These are phyloP conservation scores for Portevinia maculata DNA, from an alignment of 2,888 invertebrate species.

Conservation along the genomic window DNA sequence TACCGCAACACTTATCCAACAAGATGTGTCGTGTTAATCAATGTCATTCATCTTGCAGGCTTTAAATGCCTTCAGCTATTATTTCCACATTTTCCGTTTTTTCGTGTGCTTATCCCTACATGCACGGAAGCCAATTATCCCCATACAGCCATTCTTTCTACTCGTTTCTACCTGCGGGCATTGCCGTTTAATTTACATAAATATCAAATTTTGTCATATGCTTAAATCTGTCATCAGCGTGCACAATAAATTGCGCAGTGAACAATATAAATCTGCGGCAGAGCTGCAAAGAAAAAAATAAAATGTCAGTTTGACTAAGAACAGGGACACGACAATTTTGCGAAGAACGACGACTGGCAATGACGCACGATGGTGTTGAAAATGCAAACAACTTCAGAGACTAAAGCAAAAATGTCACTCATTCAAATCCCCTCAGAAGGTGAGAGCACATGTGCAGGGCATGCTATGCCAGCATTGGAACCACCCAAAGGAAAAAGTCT, in stretches of 20 bases:
- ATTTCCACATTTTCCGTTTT: conserved; percentile 47
- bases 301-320: conserved; percentile 24
- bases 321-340: conserved; percentile 20
- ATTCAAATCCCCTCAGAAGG: conserved; percentile 62
- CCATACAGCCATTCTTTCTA: conserved; percentile 41
- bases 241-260: conserved; percentile 71
- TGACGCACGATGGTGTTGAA: conserved; percentile 38
- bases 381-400: conserved; percentile 66
- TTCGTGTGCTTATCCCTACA: conserved; percentile 15
- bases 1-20: background rate
- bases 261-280: conserved; percentile 69
- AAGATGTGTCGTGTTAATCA: conserved; percentile 54
- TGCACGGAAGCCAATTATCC: conserved; percentile 66
- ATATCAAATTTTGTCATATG: conserved; percentile 74
- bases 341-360: conserved; percentile 18
- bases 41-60: conserved; percentile 51
- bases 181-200: conserved; percentile 71
- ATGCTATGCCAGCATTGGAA: conserved; percentile 16
- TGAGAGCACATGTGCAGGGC: conserved; percentile 62
- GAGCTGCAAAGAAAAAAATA: conserved; percentile 31
- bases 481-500: conserved; percentile 2
- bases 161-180: conserved; percentile 52
- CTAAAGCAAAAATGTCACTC: conserved; percentile 59
- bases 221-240: conserved; percentile 73
- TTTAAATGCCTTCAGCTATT: conserved; percentile 62